Evolutionary conservation across 2,113 vertebrate species (phyloP).

Genomic region (Baryphthengus martii): DNA sequence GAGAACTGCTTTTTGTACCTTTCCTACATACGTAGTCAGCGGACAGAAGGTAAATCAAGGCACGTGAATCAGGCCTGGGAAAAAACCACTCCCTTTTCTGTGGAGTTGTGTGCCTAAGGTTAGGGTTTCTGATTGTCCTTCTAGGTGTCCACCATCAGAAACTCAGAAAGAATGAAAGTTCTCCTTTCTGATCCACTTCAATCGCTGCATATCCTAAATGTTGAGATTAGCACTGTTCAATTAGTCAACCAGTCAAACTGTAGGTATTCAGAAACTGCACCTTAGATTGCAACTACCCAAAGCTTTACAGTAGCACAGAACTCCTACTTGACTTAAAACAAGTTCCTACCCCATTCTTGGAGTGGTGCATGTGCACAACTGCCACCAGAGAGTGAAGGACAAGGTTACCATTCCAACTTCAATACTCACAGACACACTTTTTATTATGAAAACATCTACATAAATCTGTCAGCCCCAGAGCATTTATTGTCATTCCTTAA

Average conservation of each 20-base stretch:
- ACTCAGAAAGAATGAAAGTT: background rate
- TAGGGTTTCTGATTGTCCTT: background rate
- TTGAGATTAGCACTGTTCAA: background rate
- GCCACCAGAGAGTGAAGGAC: background rate
- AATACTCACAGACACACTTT: background rate
- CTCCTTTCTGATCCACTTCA: background rate
- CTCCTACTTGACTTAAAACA: background rate
- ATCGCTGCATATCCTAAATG: background rate
- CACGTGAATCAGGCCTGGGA: background rate
- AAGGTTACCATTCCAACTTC: background rate
- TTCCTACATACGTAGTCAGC: background rate
- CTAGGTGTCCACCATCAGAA: background rate
- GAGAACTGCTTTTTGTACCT: background rate
- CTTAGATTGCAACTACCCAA: background rate
- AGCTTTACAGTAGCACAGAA: background rate
- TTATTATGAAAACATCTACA: background rate
- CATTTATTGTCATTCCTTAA: background rate
- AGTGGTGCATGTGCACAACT: fast-evolving
- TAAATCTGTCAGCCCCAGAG: background rate
- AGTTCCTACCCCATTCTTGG: background rate
- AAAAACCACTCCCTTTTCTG: background rate
- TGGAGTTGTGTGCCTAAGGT: background rate
- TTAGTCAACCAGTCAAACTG: background rate
- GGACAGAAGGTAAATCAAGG: background rate
- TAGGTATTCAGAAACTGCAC: background rate